These are phyloP conservation scores for Phenacoccus solenopsis DNA, from an alignment of 1,140 invertebrate genomes.

Conservation along the genomic window DNA sequence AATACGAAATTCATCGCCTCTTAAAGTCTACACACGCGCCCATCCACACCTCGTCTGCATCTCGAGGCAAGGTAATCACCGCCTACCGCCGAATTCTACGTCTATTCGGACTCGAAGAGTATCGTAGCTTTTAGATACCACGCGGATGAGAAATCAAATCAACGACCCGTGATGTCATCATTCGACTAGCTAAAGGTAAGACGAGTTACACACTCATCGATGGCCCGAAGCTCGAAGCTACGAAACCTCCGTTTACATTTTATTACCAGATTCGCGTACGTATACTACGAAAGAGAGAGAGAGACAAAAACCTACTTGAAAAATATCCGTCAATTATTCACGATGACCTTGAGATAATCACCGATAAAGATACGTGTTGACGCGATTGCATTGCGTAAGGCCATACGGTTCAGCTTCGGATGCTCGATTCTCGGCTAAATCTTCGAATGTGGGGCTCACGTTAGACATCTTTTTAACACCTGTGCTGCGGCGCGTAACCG, in stretches of 20 bases:
- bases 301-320: background rate
- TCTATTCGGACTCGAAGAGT: no score
- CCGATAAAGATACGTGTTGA: background rate
- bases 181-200: no score
- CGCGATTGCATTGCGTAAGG: background rate
- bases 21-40: no score
- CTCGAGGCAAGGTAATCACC: no score
- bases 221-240: background rate
- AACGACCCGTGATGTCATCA: background rate
- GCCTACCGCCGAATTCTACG: no score
- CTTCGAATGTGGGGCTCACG: no score
- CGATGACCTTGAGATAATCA: background rate
- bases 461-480: no score
- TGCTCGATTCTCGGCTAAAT: no score
- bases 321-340: constrained; percentile 2
- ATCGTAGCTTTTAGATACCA: background rate
- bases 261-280: background rate
- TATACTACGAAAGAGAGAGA: background rate
- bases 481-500: no score
- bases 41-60: no score
- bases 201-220: background rate
- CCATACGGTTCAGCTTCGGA: no score
- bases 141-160: background rate
- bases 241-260: background rate
- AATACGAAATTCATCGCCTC: no score